A percentile compares a stretch with the other conserved stretches of the same genome.
phyloP scores from a whole-genome alignment of 2,797 vertebrate species.

The Manis javanica region DNA sequence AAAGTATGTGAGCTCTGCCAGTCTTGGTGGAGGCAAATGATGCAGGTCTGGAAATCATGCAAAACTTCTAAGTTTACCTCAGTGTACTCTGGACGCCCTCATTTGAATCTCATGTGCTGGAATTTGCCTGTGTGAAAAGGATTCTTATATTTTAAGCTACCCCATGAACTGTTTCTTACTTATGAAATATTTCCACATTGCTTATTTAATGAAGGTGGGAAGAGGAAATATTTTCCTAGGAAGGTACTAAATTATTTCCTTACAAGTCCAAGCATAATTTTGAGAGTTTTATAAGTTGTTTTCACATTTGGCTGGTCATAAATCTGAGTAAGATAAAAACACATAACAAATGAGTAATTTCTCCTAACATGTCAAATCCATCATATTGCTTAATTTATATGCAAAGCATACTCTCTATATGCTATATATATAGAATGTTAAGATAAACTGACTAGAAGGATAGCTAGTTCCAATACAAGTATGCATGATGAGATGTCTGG shows the following conservation, averaged over 20 bases:
- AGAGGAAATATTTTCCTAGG: conserved; percentile 76
- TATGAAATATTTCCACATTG: conserved; percentile 79
- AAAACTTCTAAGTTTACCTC: conserved; percentile 59
- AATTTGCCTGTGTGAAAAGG: conserved; percentile 72
- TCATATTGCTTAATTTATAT: not conserved
- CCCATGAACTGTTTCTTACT: conserved; percentile 64
- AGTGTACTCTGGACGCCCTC: conserved; percentile 60
- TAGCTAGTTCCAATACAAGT: not conserved
- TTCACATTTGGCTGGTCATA: conserved; percentile 45
- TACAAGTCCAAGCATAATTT: conserved; percentile 78
- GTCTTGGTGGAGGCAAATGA: not conserved
- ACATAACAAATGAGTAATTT: conserved; percentile 40
- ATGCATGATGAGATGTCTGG: not conserved
- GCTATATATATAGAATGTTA: not conserved
- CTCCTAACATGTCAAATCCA: not conserved
- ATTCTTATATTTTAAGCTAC: conserved; percentile 70
- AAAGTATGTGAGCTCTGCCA: not conserved
- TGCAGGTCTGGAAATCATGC: not conserved
- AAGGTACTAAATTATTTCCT: conserved; percentile 80
- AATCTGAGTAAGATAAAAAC: conserved; percentile 60
- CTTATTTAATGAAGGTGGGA: conserved; percentile 78
- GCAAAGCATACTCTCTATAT: not conserved
- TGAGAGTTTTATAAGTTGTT: conserved; percentile 54
- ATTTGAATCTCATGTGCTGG: conserved; percentile 73
- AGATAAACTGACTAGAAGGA: not conserved